These are phyloP conservation scores for Gymnothorax javanicus DNA, from an alignment of 2,797 vertebrate species.

Conservation along the genomic window DNA sequence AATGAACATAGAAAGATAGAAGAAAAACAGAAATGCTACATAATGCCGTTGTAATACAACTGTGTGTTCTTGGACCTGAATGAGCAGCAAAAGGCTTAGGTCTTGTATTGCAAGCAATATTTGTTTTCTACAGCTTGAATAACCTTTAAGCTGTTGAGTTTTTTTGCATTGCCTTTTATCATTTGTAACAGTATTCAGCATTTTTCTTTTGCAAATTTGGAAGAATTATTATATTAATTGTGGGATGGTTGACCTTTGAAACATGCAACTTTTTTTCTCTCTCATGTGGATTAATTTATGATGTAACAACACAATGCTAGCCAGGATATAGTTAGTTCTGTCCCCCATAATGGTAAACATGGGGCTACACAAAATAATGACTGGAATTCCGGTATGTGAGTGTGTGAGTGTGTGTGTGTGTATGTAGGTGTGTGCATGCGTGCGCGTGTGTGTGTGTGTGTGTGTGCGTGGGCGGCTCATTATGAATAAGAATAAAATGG, in stretches of 20 bases:
- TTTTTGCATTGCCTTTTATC: background rate
- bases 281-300: too few species aligned
- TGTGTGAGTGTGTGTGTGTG: background rate
- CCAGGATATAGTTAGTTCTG: too few species aligned
- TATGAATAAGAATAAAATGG: background rate
- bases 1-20: background rate
- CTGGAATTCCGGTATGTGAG: too few species aligned
- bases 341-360: too few species aligned
- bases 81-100: background rate
- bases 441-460: background rate
- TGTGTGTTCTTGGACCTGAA: background rate
- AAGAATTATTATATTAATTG: conserved; percentile 17
- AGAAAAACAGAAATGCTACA: background rate
- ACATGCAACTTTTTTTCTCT: too few species aligned
- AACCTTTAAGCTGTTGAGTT: too few species aligned
- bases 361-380: too few species aligned
- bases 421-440: too few species aligned
- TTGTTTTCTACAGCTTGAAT: background rate
- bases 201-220: background rate
- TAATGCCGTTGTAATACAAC: background rate
- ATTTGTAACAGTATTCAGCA: background rate
- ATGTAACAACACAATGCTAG: too few species aligned
- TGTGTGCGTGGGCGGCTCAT: background rate
- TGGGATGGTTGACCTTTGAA: background rate
- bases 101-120: background rate